A percentile compares a stretch with the other conserved stretches of the same genome.
Evolutionary conservation across 2,888 invertebrate genomes (phyloP).

Genomic region (Endotricha flammealis): DNA sequence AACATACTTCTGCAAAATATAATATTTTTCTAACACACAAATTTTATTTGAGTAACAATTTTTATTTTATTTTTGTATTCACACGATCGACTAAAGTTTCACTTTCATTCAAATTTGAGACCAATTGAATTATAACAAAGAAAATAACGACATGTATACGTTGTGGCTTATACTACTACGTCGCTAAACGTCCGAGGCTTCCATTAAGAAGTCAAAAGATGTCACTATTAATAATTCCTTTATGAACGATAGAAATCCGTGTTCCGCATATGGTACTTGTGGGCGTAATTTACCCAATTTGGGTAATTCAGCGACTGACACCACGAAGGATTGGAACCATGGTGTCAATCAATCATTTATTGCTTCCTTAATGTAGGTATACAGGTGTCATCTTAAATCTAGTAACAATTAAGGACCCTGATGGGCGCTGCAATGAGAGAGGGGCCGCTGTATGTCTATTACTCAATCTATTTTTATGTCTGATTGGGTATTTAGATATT

Average conservation of each 20-base stretch:
- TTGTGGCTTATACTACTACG: slow-evolving; percentile 9
- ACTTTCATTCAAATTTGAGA: slow-evolving; percentile 8
- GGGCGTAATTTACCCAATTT: too few relatives aligned
- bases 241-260: slow-evolving; percentile 6
- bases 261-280: slow-evolving; percentile 7
- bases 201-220: slow-evolving; percentile 6
- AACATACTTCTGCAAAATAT: slow-evolving; percentile 10
- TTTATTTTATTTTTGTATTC: slow-evolving; percentile 2
- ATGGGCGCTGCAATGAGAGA: too few relatives aligned
- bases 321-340: too few relatives aligned
- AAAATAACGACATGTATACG: slow-evolving; percentile 10
- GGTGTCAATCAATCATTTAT: too few relatives aligned
- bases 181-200: slow-evolving; percentile 10
- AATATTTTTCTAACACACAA: slow-evolving; percentile 1
- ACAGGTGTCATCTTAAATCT: too few relatives aligned
- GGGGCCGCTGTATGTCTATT: too few relatives aligned
- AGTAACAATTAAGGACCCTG: too few relatives aligned
- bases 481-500: too few relatives aligned
- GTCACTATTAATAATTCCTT: slow-evolving; percentile 7
- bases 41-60: slow-evolving; percentile 7
- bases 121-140: background rate
- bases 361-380: too few relatives aligned
- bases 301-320: too few relatives aligned
- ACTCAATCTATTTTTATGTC: too few relatives aligned
- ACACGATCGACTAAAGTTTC: slow-evolving; percentile 3